phyloP scores from a whole-genome alignment of 2,113 vertebrate species.

The Halcyon malimbica region DNA sequence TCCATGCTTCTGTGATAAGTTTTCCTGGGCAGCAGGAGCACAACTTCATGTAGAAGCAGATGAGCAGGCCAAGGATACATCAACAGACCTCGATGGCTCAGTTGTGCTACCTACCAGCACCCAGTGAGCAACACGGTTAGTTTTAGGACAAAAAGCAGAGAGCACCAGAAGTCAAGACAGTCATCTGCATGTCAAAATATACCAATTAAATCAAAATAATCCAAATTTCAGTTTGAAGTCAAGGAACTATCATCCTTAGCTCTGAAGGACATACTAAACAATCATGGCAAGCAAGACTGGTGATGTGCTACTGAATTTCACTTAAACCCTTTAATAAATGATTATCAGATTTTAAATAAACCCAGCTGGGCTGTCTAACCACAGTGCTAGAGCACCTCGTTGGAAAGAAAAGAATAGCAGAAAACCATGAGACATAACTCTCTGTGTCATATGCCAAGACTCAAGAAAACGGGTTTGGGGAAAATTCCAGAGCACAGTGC shows the following conservation, averaged over 20 bases:
- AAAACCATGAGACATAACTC: background rate
- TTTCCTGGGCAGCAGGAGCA: background rate
- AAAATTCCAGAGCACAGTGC: background rate
- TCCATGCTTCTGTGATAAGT: background rate
- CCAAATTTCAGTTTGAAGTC: background rate
- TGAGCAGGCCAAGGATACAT: background rate
- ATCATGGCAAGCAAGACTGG: background rate
- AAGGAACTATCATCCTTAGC: background rate
- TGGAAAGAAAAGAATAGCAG: background rate
- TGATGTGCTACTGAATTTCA: background rate
- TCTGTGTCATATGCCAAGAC: background rate
- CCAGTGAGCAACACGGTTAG: background rate
- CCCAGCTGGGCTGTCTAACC: background rate
- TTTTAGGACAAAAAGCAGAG: background rate
- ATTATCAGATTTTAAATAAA: background rate
- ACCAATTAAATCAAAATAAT: background rate
- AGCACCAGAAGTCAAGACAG: background rate
- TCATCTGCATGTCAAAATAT: background rate
- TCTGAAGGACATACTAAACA: background rate
- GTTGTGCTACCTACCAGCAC: background rate
- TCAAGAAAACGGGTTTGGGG: background rate
- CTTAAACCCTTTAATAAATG: background rate
- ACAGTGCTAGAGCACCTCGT: background rate
- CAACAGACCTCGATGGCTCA: background rate
- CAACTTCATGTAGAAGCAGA: background rate